phyloP scores from a whole-genome alignment of 1,140 invertebrate genomes.

The Acromyrmex echinatior region DNA sequence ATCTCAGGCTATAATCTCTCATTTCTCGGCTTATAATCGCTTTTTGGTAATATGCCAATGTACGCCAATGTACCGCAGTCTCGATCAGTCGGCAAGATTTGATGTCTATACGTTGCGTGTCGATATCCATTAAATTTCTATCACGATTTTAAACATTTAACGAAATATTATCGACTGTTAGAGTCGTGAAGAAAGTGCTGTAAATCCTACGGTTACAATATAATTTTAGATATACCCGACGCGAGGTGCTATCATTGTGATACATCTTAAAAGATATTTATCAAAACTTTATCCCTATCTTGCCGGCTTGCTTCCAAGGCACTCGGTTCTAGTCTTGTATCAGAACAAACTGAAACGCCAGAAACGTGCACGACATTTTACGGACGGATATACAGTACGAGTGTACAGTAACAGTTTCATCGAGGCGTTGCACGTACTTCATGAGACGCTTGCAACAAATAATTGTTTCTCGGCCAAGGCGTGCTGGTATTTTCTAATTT shows the following conservation, averaged over 20 bases:
- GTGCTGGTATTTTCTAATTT: conserved; percentile 78
- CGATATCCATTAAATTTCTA: conserved; percentile 29
- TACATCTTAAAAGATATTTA: conserved; percentile 45
- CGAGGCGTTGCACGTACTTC: conserved; percentile 74
- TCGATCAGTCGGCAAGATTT: conserved; percentile 20
- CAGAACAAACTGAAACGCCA: conserved; percentile 53
- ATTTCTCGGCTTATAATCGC: conserved; percentile 29
- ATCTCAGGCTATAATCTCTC: conserved; percentile 15
- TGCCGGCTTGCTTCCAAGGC: not conserved
- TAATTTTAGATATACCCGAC: not conserved
- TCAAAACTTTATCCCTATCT: conserved; percentile 52
- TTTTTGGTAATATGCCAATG: conserved; percentile 48
- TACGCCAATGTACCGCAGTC: not conserved
- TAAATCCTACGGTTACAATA: not conserved
- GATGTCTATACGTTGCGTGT: conserved; percentile 15
- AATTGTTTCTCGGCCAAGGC: conserved; percentile 72
- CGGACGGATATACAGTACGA: conserved; percentile 24
- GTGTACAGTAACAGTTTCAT: conserved; percentile 51
- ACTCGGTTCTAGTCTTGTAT: conserved; percentile 20
- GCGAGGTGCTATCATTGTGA: not conserved
- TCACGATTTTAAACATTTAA: conserved; percentile 23
- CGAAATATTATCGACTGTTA: conserved; percentile 22
- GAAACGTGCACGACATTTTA: conserved; percentile 59
- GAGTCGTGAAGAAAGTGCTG: not conserved
- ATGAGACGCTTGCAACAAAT: conserved; percentile 75